Percentiles rank a stretch among this genome's conserved stretches.
Conservation (phyloP, 1,140 invertebrate species). For the Camponotus pennsylvanicus region DNA sequence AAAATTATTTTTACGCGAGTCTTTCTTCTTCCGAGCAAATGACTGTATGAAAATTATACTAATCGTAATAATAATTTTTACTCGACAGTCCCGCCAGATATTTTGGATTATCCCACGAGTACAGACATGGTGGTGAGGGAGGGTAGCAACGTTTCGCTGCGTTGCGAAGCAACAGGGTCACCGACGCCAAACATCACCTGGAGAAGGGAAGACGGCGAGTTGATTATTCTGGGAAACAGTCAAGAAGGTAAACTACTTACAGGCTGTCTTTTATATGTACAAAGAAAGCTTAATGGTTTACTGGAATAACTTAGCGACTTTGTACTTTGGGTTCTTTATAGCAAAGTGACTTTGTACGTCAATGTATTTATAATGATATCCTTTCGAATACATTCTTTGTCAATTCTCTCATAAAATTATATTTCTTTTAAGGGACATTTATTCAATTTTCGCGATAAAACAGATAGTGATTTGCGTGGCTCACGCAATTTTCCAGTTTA, state of each 20-base stretch:
- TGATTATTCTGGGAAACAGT: constrained; percentile 87
- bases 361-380: neutral
- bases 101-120: constrained; percentile 93
- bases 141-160: constrained; percentile 93
- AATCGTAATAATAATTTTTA: constrained; percentile 10
- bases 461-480: neutral
- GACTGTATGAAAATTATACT: neutral
- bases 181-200: constrained; percentile 93
- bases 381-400: neutral
- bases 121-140: constrained; percentile 95
- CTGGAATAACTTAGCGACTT: constrained; percentile 2
- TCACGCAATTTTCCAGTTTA: neutral
- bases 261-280: neutral
- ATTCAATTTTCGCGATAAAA: neutral
- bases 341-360: neutral
- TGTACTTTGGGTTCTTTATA: neutral
- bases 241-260: constrained; percentile 86
- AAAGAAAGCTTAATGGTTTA: constrained; percentile 17
- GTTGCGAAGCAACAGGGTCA: constrained; percentile 93
- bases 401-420: neutral
- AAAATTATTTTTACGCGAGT: neutral
- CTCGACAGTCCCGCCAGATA: constrained; percentile 93
- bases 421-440: neutral
- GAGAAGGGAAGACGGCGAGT: constrained; percentile 92
- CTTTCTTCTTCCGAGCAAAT: neutral